Evolutionary conservation across 2,888 invertebrate species (phyloP).

Genomic region (Baccha elongata): DNA sequence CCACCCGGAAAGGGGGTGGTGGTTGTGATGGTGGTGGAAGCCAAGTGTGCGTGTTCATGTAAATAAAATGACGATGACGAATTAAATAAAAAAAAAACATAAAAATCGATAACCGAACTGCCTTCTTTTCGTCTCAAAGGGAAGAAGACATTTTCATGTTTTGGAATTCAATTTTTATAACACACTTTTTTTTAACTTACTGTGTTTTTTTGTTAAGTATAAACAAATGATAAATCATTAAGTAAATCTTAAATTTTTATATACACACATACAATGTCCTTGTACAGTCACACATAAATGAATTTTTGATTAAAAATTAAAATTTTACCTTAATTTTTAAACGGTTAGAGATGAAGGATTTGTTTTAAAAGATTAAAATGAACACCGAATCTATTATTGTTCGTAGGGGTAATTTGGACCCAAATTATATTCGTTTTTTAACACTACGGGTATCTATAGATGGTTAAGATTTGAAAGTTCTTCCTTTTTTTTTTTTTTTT

Average conservation of each 20-base stretch:
- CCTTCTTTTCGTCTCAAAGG: slow-evolving; percentile 33
- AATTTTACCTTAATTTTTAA: slow-evolving; percentile 53
- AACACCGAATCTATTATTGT: slow-evolving; percentile 40
- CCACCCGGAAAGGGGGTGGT: slow-evolving; percentile 24
- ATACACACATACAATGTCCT: background rate
- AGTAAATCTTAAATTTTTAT: background rate
- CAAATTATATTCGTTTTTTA: slow-evolving; percentile 25
- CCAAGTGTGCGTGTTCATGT: slow-evolving; percentile 40
- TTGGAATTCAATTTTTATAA: slow-evolving; percentile 19
- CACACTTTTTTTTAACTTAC: background rate
- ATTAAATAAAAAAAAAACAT: slow-evolving; percentile 40
- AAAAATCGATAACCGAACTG: slow-evolving; percentile 71
- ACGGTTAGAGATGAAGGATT: slow-evolving; percentile 10
- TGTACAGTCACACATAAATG: background rate
- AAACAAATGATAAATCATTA: no score
- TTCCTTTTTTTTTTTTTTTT: slow-evolving; percentile 19
- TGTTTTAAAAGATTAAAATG: slow-evolving; percentile 12
- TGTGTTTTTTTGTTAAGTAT: no score
- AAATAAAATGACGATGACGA: slow-evolving; percentile 35
- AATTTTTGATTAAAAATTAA: background rate
- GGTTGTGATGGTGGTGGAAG: slow-evolving; percentile 4
- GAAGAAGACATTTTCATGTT: slow-evolving; percentile 24
- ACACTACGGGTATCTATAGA: slow-evolving; percentile 47
- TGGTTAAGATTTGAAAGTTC: slow-evolving; percentile 29
- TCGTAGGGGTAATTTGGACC: slow-evolving; percentile 54